phyloP scores from a whole-genome alignment of 2,797 vertebrate species.

The Falco rusticolus region DNA sequence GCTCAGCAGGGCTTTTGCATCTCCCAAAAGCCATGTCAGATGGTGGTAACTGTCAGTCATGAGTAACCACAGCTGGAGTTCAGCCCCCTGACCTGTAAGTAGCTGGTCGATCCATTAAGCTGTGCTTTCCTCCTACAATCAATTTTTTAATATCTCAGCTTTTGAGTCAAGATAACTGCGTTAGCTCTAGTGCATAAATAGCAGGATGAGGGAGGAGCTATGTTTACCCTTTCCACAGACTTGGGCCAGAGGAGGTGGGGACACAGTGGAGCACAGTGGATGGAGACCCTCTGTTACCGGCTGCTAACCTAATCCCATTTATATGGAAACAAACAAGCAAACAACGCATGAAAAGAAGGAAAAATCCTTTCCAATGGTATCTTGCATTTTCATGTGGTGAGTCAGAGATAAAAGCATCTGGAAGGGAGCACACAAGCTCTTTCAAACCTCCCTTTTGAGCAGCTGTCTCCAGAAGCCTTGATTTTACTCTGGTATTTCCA shows the following conservation, averaged over 20 bases:
- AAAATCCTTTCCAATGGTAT: slow-evolving; percentile 35
- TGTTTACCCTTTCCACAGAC: not conserved
- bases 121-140: not conserved
- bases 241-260: not conserved
- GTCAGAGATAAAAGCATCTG: slow-evolving; percentile 54
- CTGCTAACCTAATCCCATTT: not conserved
- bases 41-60: not conserved
- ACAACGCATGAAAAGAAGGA: not conserved
- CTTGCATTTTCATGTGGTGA: slow-evolving; percentile 40
- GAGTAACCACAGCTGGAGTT: not conserved
- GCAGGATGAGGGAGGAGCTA: not conserved
- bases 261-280: not conserved
- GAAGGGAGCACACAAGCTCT: not conserved
- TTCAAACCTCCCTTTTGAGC: slow-evolving; percentile 5
- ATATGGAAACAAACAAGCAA: slow-evolving; percentile 33
- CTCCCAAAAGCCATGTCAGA: not conserved
- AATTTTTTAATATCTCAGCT: not conserved
- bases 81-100: not conserved
- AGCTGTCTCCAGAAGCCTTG: not conserved
- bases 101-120: not conserved
- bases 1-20: not conserved
- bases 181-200: not conserved
- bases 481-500: slow-evolving; percentile 3
- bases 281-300: not conserved
- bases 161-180: not conserved